Evolutionary conservation across 2,888 invertebrate species (phyloP).

Genomic region (Phyto melanocephala): DNA sequence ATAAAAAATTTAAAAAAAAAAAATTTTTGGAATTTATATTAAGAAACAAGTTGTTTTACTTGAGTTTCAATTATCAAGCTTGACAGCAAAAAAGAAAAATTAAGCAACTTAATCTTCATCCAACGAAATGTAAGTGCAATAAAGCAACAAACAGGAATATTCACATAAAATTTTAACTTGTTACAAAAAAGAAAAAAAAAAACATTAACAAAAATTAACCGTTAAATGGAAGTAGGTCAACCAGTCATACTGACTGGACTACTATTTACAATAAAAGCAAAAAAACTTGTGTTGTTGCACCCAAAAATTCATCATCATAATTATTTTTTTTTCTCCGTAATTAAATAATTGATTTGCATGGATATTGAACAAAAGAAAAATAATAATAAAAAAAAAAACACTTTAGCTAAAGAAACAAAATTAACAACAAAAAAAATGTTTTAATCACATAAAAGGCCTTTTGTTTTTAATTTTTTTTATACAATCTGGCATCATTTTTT

Average conservation of each 20-base stretch:
- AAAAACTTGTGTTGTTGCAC: conserved; percentile 5
- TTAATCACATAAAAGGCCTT: not conserved
- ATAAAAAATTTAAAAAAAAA: not conserved
- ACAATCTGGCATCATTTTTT: too few relatives aligned
- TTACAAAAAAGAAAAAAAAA: conserved; percentile 8
- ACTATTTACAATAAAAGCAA: not conserved
- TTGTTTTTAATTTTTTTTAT: not conserved
- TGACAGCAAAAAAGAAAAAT: conserved; percentile 11
- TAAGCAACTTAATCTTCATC: not conserved
- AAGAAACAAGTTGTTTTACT: not conserved
- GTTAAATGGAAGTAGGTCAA: conserved; percentile 63
- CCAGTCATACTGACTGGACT: conserved; percentile 9
- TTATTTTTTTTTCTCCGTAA: conserved; percentile 34
- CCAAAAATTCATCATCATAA: conserved; percentile 3
- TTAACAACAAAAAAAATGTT: not conserved
- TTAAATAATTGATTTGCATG: conserved; percentile 49
- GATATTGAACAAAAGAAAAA: not conserved
- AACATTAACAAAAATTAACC: conserved; percentile 42
- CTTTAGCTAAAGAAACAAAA: not conserved
- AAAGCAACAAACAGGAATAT: conserved; percentile 19
- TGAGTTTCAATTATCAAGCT: conserved; percentile 4
- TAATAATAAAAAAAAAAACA: not conserved
- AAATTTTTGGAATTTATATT: not conserved
- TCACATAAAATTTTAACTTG: not conserved
- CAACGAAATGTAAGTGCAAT: conserved; percentile 31